A percentile compares a stretch with the other conserved stretches of the same genome.
phyloP scores from a whole-genome alignment of 2,113 vertebrate genomes.

The Asarcornis scutulata region DNA sequence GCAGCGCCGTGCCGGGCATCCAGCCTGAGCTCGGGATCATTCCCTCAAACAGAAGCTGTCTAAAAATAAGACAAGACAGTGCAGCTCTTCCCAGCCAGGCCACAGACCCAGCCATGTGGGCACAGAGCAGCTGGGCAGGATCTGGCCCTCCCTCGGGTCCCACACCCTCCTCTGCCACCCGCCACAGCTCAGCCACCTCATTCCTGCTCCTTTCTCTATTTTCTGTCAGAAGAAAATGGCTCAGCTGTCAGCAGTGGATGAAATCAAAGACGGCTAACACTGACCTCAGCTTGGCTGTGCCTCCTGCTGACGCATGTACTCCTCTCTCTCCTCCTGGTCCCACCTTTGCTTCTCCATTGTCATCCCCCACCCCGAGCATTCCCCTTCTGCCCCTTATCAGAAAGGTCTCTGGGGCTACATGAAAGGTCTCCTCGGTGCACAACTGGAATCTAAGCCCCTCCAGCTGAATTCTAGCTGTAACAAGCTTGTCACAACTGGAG shows the following conservation, averaged over 20 bases:
- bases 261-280: neutral
- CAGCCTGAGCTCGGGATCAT: neutral
- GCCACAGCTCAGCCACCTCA: accelerated
- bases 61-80: neutral
- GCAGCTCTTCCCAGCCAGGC: neutral
- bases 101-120: accelerated
- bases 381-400: neutral
- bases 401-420: neutral
- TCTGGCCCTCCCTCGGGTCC: neutral
- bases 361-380: neutral
- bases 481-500: neutral
- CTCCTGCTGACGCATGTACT: neutral
- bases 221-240: slow-evolving; percentile 1
- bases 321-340: neutral
- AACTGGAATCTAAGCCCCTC: neutral
- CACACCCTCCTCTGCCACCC: neutral
- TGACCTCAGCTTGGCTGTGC: neutral
- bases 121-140: neutral
- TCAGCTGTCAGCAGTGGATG: neutral
- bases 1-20: neutral
- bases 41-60: accelerated
- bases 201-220: neutral
- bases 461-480: neutral
- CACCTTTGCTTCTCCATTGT: neutral
- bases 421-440: neutral